Conservation (phyloP, 35 echinoderm and acorn worm genomes). For the Hemicentrotus pulcherrimus region DNA sequence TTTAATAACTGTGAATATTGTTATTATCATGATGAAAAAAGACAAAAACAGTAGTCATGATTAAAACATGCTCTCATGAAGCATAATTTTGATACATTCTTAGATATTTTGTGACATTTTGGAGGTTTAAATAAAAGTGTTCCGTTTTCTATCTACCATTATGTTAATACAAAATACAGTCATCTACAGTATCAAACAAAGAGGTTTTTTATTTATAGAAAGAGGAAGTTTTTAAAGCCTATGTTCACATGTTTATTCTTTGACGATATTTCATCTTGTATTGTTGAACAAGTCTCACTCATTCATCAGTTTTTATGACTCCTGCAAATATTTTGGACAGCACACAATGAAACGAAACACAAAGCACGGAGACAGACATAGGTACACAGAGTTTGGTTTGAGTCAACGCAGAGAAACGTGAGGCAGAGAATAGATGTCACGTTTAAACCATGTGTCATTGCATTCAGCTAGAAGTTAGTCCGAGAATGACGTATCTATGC, state of each 20-base stretch:
- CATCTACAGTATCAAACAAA: not conserved
- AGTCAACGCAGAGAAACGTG: not conserved
- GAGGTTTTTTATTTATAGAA: not conserved
- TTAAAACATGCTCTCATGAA: no score
- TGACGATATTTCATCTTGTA: not conserved
- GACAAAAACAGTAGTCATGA: no score
- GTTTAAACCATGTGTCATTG: not conserved
- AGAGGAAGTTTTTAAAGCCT: not conserved
- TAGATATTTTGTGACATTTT: no score
- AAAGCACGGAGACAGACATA: not conserved
- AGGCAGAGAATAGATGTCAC: not conserved
- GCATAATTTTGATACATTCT: no score
- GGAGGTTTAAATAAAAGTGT: no score
- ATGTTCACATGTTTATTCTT: not conserved
- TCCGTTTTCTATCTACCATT: not conserved
- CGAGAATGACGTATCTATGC: not conserved
- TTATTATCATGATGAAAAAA: no score
- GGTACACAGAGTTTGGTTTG: constrained; percentile 2
- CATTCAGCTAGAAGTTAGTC: not conserved
- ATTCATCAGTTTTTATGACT: constrained; percentile 22
- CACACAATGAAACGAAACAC: not conserved
- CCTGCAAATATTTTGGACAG: constrained; percentile 32
- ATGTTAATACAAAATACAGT: not conserved
- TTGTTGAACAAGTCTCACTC: not conserved
- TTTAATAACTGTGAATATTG: no score